Conservation (phyloP, 2,888 invertebrate genomes). For the Cataglyphis cursor region DNA sequence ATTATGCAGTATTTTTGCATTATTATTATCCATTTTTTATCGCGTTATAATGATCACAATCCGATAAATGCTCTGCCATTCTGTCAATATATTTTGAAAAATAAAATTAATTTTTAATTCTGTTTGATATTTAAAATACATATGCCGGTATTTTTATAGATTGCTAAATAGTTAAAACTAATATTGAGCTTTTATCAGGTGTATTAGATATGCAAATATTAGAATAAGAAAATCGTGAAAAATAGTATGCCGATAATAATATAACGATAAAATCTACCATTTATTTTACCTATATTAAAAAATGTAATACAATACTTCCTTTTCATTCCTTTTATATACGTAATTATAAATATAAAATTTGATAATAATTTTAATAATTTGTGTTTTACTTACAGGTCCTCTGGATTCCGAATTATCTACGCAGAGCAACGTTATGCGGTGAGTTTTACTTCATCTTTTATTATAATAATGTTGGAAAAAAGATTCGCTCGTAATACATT, state of each 20-base stretch:
- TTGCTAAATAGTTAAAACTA: background rate
- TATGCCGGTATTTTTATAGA: background rate
- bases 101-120: background rate
- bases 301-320: background rate
- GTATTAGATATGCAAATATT: background rate
- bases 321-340: background rate
- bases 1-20: slow-evolving; percentile 12
- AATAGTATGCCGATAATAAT: background rate
- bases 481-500: background rate
- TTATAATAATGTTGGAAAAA: background rate
- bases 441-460: slow-evolving; percentile 1
- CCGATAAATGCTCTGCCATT: background rate
- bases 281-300: background rate
- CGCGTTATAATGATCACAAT: background rate
- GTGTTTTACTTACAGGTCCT: background rate
- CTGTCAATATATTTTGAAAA: background rate
- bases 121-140: background rate
- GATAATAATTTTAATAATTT: background rate
- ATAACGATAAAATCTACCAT: background rate
- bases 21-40: slow-evolving; percentile 25
- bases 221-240: background rate
- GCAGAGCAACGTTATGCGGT: background rate
- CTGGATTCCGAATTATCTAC: background rate
- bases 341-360: background rate
- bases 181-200: background rate